These are phyloP conservation scores for Scaptomyza graminum DNA, from an alignment of 1,140 invertebrate species.

Conservation along the genomic window DNA sequence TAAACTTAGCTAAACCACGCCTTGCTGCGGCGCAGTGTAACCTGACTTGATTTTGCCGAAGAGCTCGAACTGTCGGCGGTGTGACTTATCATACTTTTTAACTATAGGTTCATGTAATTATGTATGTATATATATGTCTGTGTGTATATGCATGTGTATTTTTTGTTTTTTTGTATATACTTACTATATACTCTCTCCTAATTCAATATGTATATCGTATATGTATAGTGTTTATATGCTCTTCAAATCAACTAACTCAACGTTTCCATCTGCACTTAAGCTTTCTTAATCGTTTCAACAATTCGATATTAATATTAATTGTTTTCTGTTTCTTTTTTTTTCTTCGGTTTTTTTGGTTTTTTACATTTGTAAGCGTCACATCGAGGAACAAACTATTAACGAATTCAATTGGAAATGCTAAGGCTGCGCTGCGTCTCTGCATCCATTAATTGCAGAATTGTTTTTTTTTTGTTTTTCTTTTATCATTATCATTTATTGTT, in stretches of 20 bases:
- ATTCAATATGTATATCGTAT: slow-evolving; percentile 75
- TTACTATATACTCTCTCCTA: slow-evolving; percentile 25
- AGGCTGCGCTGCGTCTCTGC: no score
- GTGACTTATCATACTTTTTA: slow-evolving; percentile 10
- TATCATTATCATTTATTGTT: slow-evolving; percentile 19
- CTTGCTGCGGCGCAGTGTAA: slow-evolving; percentile 26
- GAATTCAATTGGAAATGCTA: slow-evolving; percentile 32
- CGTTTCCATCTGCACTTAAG: slow-evolving; percentile 3
- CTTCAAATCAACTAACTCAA: slow-evolving; percentile 31
- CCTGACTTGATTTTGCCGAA: slow-evolving; percentile 48
- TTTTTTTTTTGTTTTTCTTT: no score
- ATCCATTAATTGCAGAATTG: slow-evolving; percentile 4
- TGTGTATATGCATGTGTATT: slow-evolving; percentile 23
- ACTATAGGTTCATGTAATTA: neutral
- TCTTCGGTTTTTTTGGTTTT: no score
- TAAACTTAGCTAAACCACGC: slow-evolving; percentile 39
- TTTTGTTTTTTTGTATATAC: slow-evolving; percentile 18
- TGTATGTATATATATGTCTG: slow-evolving; percentile 34
- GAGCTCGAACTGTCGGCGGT: neutral
- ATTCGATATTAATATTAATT: neutral
- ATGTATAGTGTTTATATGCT: slow-evolving; percentile 61
- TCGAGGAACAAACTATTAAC: slow-evolving; percentile 66
- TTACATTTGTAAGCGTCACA: slow-evolving; percentile 52
- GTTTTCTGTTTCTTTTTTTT: no score
- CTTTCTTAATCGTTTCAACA: neutral